Evolutionary conservation across 2,797 vertebrate genomes (phyloP).

Genomic region (Cossypha heuglini): DNA sequence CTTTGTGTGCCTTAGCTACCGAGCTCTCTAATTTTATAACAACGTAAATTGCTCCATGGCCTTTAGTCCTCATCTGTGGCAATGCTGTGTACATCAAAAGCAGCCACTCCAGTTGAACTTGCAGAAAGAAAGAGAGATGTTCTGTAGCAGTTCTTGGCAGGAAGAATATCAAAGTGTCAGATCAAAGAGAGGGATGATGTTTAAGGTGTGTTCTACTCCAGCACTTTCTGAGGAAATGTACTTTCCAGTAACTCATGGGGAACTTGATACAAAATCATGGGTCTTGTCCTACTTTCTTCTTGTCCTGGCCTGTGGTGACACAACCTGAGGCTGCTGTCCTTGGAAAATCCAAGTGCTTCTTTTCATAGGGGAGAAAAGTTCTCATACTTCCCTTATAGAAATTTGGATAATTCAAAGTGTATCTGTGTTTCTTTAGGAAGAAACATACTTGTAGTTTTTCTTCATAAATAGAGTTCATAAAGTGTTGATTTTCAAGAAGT

Average conservation of each 20-base stretch:
- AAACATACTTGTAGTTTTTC: background rate
- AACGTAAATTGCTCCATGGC: background rate
- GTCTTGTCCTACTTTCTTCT: background rate
- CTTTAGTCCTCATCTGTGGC: background rate
- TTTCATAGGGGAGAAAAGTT: background rate
- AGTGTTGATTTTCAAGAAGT: background rate
- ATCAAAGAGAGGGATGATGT: background rate
- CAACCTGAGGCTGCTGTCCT: background rate
- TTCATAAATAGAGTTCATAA: background rate
- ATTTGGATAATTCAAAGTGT: background rate
- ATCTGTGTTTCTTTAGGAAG: background rate
- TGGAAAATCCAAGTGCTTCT: background rate
- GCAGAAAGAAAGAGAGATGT: background rate
- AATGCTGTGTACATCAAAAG: background rate
- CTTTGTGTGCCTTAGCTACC: background rate
- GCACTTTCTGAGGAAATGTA: background rate
- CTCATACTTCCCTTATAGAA: background rate
- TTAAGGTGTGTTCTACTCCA: background rate
- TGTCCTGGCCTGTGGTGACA: background rate
- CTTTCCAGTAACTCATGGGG: background rate
- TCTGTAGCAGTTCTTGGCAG: background rate
- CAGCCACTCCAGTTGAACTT: background rate
- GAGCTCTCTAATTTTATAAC: background rate
- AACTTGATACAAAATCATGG: background rate
- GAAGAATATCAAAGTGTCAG: background rate